Evolutionary conservation across 2,888 invertebrate species (phyloP), one percentile per base, ranked within the genome.

Genomic region (Andrena hattorfiana): DNA sequence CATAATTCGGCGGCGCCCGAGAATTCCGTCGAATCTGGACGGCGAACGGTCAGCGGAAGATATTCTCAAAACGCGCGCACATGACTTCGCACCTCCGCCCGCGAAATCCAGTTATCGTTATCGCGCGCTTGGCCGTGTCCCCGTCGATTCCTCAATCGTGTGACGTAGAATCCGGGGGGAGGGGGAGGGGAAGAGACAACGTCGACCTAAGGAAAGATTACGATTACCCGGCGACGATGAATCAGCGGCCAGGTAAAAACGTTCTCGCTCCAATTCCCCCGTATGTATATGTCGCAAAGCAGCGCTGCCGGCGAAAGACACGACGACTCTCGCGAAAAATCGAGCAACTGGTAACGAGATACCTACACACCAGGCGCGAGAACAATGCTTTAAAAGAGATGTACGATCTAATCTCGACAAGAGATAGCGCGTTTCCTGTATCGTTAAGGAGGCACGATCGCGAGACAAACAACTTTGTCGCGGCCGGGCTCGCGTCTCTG

Each of bases 211-310:
- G 6, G 13, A 13, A 64, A 23, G 13, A 64, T 42, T 64, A 23
- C 23, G 16, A 23, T 64, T 64, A 32, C 72, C 10, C 32, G 28
- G 5, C 23, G 16, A 32, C 66, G 23, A 49, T 49, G 60, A 68
- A 60, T 23, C 60, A 26, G 3, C n/a, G 26, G 30, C 59, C 28
- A 16, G 16, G 59, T 59, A 59, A 59, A 59, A 59, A 59, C 13
- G 28, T 28, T 59, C 59, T 23, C 59, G 59, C 59, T 59, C 59
- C 59, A 28, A 26, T 59, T 59, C 28, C 30, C 28, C 6, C 7
- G 59, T 20, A 7, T 20, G 51, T 20, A 51, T 30, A 30, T 30
- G 16, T 16, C 59, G 28, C 26, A 2, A 16, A 10, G 30, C 2
- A 10, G 59, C 59, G 59, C 7, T 26, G 26, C 7, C 59, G 59